Percentiles rank a stretch among this genome's conserved stretches.
Conservation (phyloP, 2,797 vertebrate genomes). For the Acropternis orthonyx region DNA sequence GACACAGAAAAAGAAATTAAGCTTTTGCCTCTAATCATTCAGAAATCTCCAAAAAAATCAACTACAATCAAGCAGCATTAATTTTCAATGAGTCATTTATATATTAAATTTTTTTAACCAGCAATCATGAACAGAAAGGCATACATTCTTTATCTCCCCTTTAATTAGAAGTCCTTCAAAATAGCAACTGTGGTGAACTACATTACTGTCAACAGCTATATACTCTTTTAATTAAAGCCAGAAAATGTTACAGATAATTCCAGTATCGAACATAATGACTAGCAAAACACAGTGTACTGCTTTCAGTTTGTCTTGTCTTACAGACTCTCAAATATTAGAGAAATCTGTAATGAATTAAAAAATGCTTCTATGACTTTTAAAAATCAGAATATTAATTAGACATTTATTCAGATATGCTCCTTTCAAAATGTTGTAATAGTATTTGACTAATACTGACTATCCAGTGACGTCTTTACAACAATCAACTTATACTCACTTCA, state of each 20-base stretch:
- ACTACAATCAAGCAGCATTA: neutral
- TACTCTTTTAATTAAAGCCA: neutral
- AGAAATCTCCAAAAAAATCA: neutral
- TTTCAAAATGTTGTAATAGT: neutral
- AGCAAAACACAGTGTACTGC: neutral
- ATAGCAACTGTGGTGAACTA: neutral
- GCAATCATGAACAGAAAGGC: neutral
- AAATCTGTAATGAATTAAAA: neutral
- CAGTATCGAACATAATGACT: neutral
- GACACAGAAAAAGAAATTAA: slow-evolving; percentile 53
- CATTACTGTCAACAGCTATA: neutral
- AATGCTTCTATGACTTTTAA: neutral
- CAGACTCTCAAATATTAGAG: neutral
- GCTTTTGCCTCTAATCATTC: slow-evolving; percentile 47
- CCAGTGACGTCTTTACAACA: neutral
- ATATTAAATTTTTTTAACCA: neutral
- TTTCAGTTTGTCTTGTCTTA: neutral
- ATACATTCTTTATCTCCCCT: neutral
- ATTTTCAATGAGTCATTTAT: slow-evolving; percentile 20
- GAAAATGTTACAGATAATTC: neutral
- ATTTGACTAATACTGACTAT: neutral
- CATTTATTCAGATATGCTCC: neutral
- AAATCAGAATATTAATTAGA: neutral
- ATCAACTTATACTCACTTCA: slow-evolving; percentile 70
- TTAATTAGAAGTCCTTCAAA: neutral